Conservation (phyloP, 1,140 invertebrate genomes). For the Mamestra configurata region DNA sequence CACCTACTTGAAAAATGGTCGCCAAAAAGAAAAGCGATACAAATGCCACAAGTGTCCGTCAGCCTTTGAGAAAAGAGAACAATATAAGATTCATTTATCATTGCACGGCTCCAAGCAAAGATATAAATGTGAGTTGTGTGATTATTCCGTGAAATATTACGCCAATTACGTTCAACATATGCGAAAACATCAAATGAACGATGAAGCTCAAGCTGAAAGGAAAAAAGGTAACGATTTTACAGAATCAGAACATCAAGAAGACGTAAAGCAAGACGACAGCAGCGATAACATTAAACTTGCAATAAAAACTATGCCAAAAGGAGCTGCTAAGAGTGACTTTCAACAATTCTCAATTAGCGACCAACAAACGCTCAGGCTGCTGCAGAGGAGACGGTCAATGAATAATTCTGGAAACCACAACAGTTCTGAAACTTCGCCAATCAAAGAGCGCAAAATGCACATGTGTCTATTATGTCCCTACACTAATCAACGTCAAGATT, state of each 20-base stretch:
- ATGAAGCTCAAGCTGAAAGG: constrained; percentile 90
- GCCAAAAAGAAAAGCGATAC: constrained; percentile 93
- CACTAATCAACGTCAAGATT: constrained; percentile 91
- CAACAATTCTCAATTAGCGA: constrained; percentile 88
- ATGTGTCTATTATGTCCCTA: constrained; percentile 94
- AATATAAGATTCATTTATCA: constrained; percentile 94
- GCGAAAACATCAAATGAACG: constrained; percentile 92
- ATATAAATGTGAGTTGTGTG: constrained; percentile 95
- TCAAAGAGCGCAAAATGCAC: constrained; percentile 87
- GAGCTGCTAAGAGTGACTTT: constrained; percentile 78
- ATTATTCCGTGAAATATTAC: constrained; percentile 96
- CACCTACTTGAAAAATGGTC: constrained; percentile 92
- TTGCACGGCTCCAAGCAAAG: constrained; percentile 95
- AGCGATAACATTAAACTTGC: constrained; percentile 85
- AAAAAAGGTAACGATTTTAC: constrained; percentile 83
- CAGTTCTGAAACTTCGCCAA: constrained; percentile 82
- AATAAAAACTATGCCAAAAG: constrained; percentile 86
- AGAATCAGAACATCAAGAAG: constrained; percentile 79
- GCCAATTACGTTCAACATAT: constrained; percentile 94
- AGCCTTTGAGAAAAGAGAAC: constrained; percentile 95
- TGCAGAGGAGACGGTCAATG: constrained; percentile 78
- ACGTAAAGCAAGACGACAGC: constrained; percentile 69
- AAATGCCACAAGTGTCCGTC: constrained; percentile 96
- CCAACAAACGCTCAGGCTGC: constrained; percentile 85
- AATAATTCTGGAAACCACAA: constrained; percentile 72